Percentiles rank a stretch among this genome's conserved stretches.
Evolutionary conservation across 2,888 invertebrate genomes (phyloP).

Genomic region (Thymelicus lineola): DNA sequence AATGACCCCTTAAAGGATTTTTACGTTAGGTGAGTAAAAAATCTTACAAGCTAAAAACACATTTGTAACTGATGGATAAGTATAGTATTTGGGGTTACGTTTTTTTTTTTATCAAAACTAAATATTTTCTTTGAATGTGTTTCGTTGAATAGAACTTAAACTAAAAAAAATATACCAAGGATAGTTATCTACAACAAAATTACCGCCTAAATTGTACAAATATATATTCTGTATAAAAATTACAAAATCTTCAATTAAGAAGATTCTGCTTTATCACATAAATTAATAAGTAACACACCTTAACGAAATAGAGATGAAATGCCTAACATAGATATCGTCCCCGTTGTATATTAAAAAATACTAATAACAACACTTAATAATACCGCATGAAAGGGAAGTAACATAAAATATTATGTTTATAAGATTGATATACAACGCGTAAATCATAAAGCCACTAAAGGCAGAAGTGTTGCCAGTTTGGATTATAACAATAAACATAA

Average conservation of each 20-base stretch:
- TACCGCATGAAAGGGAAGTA: not conserved
- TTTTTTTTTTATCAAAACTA: too few relatives aligned
- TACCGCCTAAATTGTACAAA: too few relatives aligned
- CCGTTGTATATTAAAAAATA: not conserved
- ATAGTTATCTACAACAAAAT: too few relatives aligned
- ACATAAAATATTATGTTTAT: not conserved
- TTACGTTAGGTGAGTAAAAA: conserved; percentile 23
- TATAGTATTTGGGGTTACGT: too few relatives aligned
- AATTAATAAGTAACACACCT: too few relatives aligned
- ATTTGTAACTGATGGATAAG: too few relatives aligned
- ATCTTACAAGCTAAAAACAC: conserved; percentile 6
- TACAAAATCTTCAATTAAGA: not conserved
- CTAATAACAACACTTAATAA: not conserved
- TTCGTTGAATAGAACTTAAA: too few relatives aligned
- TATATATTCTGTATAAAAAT: too few relatives aligned
- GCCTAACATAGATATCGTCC: too few relatives aligned
- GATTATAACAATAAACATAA: conserved; percentile 30
- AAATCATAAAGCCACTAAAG: conserved; percentile 1
- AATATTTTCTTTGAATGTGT: too few relatives aligned
- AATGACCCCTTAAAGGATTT: conserved; percentile 19
- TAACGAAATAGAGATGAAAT: too few relatives aligned
- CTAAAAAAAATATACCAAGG: too few relatives aligned
- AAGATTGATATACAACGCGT: not conserved
- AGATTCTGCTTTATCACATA: not conserved
- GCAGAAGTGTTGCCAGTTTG: conserved; percentile 10